These are phyloP conservation scores for Drosophila prolongata DNA, from an alignment of 2,888 invertebrate species.

Conservation along the genomic window DNA sequence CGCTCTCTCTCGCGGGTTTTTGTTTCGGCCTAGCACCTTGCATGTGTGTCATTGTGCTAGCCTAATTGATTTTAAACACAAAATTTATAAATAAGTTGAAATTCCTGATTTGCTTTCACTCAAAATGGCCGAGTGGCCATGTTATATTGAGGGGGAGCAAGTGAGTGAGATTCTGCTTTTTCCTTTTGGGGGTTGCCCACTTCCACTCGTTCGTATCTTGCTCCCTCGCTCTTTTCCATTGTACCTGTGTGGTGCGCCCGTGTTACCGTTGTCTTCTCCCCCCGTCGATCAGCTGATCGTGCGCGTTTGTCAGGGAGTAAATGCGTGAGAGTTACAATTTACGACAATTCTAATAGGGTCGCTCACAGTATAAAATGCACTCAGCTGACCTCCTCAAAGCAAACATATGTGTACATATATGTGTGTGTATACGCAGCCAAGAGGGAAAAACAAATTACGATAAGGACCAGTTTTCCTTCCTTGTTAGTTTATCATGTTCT, in stretches of 20 bases:
- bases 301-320: slow-evolving; percentile 13
- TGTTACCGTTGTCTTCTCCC: slow-evolving; percentile 2
- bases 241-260: slow-evolving; percentile 42
- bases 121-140: slow-evolving; percentile 58
- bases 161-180: slow-evolving; percentile 15
- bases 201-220: slow-evolving; percentile 10
- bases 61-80: slow-evolving; percentile 16
- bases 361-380: slow-evolving; percentile 6
- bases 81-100: slow-evolving; percentile 28
- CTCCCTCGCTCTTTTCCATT: slow-evolving; percentile 20
- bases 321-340: slow-evolving; percentile 19
- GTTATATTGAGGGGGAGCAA: slow-evolving; percentile 13
- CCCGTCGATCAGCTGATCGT: slow-evolving; percentile 72
- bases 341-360: slow-evolving; percentile 39
- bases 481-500: too few relatives aligned
- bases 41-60: slow-evolving; percentile 7
- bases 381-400: slow-evolving; percentile 35
- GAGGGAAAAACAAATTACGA: slow-evolving; percentile 5
- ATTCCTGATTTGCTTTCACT: slow-evolving; percentile 50
- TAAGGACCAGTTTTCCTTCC: not conserved
- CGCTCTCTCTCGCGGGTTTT: slow-evolving; percentile 21
- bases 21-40: slow-evolving; percentile 1
- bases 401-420: not conserved
- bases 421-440: slow-evolving; percentile 6
- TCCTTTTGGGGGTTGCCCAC: slow-evolving; percentile 48